A percentile compares a stretch with the other conserved stretches of the same genome.
Conservation (phyloP, 2,113 vertebrate species). For the Genyomyrus donnyi region DNA sequence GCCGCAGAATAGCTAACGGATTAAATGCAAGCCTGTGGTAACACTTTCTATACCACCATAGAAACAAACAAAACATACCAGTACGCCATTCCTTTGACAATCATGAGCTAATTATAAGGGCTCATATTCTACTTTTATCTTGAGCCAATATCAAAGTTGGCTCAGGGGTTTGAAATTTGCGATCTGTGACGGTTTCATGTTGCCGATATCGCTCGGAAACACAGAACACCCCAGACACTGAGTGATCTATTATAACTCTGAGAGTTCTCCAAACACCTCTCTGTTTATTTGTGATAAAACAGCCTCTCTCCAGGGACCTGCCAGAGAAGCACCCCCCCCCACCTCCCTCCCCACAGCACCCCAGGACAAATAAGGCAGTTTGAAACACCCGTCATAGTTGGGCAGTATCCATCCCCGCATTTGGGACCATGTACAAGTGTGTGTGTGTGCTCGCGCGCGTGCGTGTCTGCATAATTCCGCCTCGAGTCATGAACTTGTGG, state of each 20-base stretch:
- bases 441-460: background rate
- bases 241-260: background rate
- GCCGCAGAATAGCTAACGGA: background rate
- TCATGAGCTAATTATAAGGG: background rate
- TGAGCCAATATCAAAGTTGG: background rate
- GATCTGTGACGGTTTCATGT: background rate
- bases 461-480: background rate
- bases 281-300: conserved; percentile 4
- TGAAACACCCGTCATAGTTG: background rate
- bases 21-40: background rate
- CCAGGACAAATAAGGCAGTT: background rate
- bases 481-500: background rate
- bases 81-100: background rate
- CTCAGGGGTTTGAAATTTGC: background rate
- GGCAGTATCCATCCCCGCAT: background rate
- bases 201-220: background rate
- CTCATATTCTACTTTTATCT: background rate
- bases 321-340: background rate
- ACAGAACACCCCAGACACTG: background rate
- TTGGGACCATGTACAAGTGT: background rate
- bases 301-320: background rate
- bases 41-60: background rate
- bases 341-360: background rate
- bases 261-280: background rate
- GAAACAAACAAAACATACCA: background rate